A percentile compares a stretch with the other conserved stretches of the same genome.
Evolutionary conservation across 1,140 invertebrate genomes (phyloP).

Genomic region (Tetranychus cinnabarinus): DNA sequence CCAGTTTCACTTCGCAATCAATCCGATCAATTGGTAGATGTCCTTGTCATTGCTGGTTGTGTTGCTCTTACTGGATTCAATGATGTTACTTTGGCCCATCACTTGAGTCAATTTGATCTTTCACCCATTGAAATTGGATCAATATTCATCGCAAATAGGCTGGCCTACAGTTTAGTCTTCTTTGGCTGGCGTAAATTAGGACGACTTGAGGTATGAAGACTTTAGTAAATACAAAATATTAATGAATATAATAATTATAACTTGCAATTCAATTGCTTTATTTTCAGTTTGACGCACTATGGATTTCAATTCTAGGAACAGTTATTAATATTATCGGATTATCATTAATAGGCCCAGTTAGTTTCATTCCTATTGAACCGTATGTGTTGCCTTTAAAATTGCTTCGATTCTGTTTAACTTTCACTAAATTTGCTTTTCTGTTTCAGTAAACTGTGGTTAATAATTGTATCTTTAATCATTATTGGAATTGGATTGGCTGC

Average conservation of each 20-base stretch:
- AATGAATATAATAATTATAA: no score
- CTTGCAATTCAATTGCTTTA: no score
- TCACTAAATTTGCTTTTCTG: background rate
- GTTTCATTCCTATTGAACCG: slow-evolving; percentile 12
- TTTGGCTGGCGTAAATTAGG: slow-evolving; percentile 56
- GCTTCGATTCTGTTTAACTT: background rate
- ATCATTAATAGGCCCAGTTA: slow-evolving; percentile 12
- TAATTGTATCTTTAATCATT: slow-evolving; percentile 38
- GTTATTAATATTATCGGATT: slow-evolving; percentile 6
- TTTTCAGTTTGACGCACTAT: slow-evolving; percentile 4
- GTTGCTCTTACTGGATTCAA: slow-evolving; percentile 19
- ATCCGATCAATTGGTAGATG: slow-evolving; percentile 7
- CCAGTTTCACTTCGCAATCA: slow-evolving; percentile 8
- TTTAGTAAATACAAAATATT: background rate
- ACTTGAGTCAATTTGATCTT: slow-evolving; percentile 21
- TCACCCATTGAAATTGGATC: slow-evolving; percentile 46
- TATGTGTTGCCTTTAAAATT: slow-evolving; percentile 4
- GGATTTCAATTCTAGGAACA: slow-evolving; percentile 7
- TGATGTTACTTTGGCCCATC: slow-evolving; percentile 20
- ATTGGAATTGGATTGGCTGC: slow-evolving; percentile 57
- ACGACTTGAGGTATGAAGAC: slow-evolving; percentile 22
- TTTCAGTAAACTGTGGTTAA: slow-evolving; percentile 29
- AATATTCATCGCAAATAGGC: slow-evolving; percentile 67
- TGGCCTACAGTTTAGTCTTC: slow-evolving; percentile 51
- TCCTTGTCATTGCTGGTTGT: slow-evolving; percentile 9